These are phyloP conservation scores for Sylvicola fuscatus DNA, from an alignment of 2,888 invertebrate species.

Conservation along the genomic window DNA sequence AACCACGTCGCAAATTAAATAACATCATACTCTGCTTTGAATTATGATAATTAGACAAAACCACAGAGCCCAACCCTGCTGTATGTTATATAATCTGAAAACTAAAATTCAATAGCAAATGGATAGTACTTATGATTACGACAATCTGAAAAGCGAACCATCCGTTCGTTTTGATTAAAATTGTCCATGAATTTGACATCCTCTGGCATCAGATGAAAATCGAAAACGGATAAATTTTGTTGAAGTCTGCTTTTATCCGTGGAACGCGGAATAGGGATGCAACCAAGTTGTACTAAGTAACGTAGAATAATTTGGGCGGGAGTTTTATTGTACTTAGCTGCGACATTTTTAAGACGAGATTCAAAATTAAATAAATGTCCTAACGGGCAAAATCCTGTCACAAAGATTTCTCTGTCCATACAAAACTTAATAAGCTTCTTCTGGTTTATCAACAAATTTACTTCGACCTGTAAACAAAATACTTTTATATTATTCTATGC, in stretches of 20 bases:
- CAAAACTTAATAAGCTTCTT: slow-evolving; percentile 46
- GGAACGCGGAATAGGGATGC: slow-evolving; percentile 36
- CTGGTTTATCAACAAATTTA: slow-evolving; percentile 35
- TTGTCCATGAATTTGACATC: slow-evolving; percentile 29
- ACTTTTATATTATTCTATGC: not conserved
- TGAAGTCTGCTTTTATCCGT: slow-evolving; percentile 28
- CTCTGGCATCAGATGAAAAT: slow-evolving; percentile 30
- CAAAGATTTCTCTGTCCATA: slow-evolving; percentile 34
- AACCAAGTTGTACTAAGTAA: slow-evolving; percentile 35
- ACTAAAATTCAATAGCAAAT: slow-evolving; percentile 8
- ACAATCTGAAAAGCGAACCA: slow-evolving; percentile 12
- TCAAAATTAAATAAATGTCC: slow-evolving; percentile 30
- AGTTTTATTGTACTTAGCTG: slow-evolving; percentile 35
- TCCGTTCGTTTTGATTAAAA: slow-evolving; percentile 22
- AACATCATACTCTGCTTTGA: too few relatives aligned
- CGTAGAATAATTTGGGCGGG: slow-evolving; percentile 38
- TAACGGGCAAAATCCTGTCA: slow-evolving; percentile 54
- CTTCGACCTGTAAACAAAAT: slow-evolving; percentile 3
- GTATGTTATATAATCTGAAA: too few relatives aligned
- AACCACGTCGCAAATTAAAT: too few relatives aligned
- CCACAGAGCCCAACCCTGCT: too few relatives aligned
- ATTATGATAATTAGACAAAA: too few relatives aligned
- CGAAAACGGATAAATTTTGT: slow-evolving; percentile 34
- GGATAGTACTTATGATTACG: slow-evolving; percentile 7
- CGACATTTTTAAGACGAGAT: slow-evolving; percentile 28